These are phyloP conservation scores for Boleophthalmus pectinirostris DNA, from an alignment of 2,113 vertebrate genomes.

Conservation along the genomic window DNA sequence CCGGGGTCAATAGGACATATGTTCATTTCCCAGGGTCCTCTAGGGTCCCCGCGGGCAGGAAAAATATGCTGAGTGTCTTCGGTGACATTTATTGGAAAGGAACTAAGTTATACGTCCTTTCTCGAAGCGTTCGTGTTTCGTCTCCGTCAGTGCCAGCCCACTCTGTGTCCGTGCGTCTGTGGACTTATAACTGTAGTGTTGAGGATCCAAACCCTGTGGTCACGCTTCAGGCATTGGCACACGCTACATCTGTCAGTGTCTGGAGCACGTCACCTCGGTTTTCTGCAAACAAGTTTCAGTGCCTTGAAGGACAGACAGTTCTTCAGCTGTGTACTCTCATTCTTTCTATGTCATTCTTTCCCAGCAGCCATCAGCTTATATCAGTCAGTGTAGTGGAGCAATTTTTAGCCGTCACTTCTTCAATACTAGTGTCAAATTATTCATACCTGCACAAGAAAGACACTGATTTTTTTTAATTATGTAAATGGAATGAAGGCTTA, in stretches of 20 bases:
- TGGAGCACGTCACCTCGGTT: constrained; percentile 63
- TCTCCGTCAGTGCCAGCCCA: constrained; percentile 39
- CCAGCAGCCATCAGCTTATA: constrained; percentile 42
- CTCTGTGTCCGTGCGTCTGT: neutral
- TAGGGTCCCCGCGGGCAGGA: constrained; percentile 52
- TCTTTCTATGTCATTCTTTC: constrained; percentile 48
- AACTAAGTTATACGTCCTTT: constrained; percentile 62
- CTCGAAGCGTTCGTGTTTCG: constrained; percentile 32
- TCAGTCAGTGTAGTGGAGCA: constrained; percentile 46
- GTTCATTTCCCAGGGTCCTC: constrained; percentile 75
- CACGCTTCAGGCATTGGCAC: constrained; percentile 64
- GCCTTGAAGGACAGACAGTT: constrained; percentile 59
- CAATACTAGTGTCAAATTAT: constrained; percentile 18
- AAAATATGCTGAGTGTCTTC: constrained; percentile 73
- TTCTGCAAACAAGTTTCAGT: constrained; percentile 62
- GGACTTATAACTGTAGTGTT: constrained; percentile 15
- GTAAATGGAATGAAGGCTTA: constrained; percentile 29
- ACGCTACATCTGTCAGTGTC: constrained; percentile 71
- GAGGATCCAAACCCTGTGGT: constrained; percentile 55
- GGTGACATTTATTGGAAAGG: constrained; percentile 75
- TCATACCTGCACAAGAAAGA: neutral
- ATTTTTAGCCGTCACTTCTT: constrained; percentile 48
- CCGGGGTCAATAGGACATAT: constrained; percentile 77
- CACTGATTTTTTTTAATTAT: constrained; percentile 17
- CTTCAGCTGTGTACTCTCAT: constrained; percentile 31